Base-by-base conservation (phyloP, 1,140 invertebrate species). In the Drosophila triauraria region DNA sequence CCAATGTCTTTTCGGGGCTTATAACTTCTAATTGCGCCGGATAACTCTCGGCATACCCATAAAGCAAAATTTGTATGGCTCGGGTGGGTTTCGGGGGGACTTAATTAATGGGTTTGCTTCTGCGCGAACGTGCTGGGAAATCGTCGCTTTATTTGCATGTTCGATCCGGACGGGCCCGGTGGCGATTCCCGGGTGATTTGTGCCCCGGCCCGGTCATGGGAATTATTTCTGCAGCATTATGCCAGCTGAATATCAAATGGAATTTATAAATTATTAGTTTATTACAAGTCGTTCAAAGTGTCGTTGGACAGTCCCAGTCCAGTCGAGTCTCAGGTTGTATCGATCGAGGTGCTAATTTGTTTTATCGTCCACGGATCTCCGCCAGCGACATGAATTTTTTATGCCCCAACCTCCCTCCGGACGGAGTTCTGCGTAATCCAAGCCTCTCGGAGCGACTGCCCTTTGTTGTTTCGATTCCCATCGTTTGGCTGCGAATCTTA, bases 251-350 rank as follows among this genome's bases (percentile, higher is more conserved):
- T 86, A 87, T 87, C 83, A 86, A 87, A 56, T 53, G 77, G 50
- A 57, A 86, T 82, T 86, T 82, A 86, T 86, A 86, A 86, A 82
- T 79, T 87, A 87, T 77, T 58, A 81, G 79, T 78, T 76, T 86
- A 86, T 87, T 87, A 86, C 70, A 86, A 87, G 61, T 87, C 75
- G 75, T 65, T 80, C 79, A 76, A 63, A 63, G 40, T 56, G 44
- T 38, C 42, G 43, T 64, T 23, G 42, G 53, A 17, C 25, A 17
- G 42, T 1, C 8, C 17, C 7, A 27, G 20, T 48, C 32, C 47
- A 32, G 44, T 50, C 27, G 20, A 44, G 20, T 10, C 20, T 35
- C 60, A 63, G 32, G 57, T 44, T 47, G 42, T 42, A 59, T 63
- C 57, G 38, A 84, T 50, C 53, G 53, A 72, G 82, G 59, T 80